Evolutionary conservation across 2,797 vertebrate genomes (phyloP).

Genomic region (Chelonia mydas): DNA sequence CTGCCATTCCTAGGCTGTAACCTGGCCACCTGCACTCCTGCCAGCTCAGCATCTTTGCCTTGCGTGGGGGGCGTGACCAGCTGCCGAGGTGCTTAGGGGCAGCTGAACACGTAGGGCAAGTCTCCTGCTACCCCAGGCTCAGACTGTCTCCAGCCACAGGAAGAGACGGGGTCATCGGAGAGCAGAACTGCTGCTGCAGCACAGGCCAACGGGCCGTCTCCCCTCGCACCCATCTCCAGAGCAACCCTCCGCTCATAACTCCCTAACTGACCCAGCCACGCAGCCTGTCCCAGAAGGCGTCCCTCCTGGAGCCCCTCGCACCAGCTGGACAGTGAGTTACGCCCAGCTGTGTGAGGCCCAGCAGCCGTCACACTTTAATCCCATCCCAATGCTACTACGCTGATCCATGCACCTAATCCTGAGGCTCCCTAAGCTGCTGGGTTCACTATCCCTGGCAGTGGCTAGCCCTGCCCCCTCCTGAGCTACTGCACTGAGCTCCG

Average conservation of each 20-base stretch:
- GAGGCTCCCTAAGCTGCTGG: background rate
- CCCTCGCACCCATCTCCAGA: background rate
- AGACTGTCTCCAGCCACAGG: background rate
- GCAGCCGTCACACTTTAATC: background rate
- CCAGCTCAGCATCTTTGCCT: no score
- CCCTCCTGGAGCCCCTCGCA: background rate
- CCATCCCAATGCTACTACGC: background rate
- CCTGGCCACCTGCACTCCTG: no score
- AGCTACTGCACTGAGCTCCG: accelerated
- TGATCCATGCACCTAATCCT: background rate
- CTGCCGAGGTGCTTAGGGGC: background rate
- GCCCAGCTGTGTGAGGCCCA: background rate
- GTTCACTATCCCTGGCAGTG: background rate
- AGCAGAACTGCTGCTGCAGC: background rate
- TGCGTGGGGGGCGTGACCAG: no score
- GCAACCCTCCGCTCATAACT: background rate
- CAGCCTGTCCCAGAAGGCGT: background rate
- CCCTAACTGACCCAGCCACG: background rate
- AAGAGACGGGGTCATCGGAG: background rate
- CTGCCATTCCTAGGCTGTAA: background rate
- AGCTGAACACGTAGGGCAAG: background rate
- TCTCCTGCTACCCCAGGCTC: background rate
- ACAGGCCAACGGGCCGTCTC: no score
- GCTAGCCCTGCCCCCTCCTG: background rate
- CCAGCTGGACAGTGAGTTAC: background rate